Conservation (phyloP, 2,888 invertebrate species). For the Eutolmus rufibarbis region DNA sequence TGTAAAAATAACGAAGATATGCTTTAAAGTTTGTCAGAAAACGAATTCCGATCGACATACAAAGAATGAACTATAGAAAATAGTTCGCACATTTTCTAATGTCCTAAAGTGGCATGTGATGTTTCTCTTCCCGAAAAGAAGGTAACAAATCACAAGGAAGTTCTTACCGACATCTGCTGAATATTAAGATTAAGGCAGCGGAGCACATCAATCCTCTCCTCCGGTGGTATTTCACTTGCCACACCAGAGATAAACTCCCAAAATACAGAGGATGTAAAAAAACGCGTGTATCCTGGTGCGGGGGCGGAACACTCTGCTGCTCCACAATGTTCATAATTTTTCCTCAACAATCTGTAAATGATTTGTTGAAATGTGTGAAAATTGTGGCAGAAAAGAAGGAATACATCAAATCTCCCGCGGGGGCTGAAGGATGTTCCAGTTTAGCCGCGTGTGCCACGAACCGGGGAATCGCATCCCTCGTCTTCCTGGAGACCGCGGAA, state of each 20-base stretch:
- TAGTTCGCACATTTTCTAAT: neutral
- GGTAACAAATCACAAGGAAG: neutral
- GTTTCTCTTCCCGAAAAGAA: neutral
- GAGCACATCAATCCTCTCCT: neutral
- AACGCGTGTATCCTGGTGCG: neutral
- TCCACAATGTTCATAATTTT: conserved; percentile 6
- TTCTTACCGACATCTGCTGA: neutral
- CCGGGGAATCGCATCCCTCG: neutral
- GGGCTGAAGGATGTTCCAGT: neutral
- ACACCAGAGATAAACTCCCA: neutral
- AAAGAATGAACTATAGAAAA: neutral
- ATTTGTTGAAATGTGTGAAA: conserved; percentile 40
- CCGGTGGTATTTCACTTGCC: neutral
- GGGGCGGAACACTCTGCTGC: neutral
- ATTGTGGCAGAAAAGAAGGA: conserved; percentile 25
- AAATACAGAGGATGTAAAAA: neutral
- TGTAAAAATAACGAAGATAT: too few relatives aligned
- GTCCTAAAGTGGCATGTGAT: neutral
- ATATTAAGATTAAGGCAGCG: neutral
- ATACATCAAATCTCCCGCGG: conserved; percentile 1
- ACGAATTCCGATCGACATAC: too few relatives aligned
- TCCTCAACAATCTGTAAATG: conserved; percentile 34
- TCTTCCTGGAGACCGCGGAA: neutral
- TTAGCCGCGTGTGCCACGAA: neutral
- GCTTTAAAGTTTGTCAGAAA: too few relatives aligned